Base-by-base conservation (phyloP, 2,888 invertebrate genomes). In the Apodemia mormo region DNA sequence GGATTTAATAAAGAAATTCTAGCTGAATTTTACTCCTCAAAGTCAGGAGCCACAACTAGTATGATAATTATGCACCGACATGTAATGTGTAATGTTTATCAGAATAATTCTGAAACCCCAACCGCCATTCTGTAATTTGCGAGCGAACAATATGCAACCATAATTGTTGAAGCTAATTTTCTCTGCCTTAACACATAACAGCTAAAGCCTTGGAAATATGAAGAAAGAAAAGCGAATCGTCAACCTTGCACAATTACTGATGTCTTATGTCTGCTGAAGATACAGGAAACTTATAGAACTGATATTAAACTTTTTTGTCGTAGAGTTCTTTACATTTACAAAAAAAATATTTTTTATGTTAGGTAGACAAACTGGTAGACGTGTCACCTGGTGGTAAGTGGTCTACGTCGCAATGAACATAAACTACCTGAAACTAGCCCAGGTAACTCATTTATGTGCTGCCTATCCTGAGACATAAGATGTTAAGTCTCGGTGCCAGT, bases 181-280 rank as follows among this genome's bases (percentile, higher is more conserved):
- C 76, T 76, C 75, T 75, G 72, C 45, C 45, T 45, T 74, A 70
- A 69, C 71, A 65, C 64, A 65, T 68, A 65, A 70, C 69, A 69
- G 70, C 69, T 56, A 65, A 68, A 71, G 68, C 73, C 79, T 78
- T 82, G 80, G 81, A 80, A 83, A 80, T 76, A 76, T 80, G 80
- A 81, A 80, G 80, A 80, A 82, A 82, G 81, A 82, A 73, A 45
- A 45, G 45, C 45, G 76, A 76, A 75, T 77, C 77, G 78, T 76
- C 74, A 76, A 76, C 78, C 58, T 58, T 74, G 71, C 72, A 74
- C 75, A 80, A 80, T 80, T 80, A 79, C 75, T 64, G 74, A 73
- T 71, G 79, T 76, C 78, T 77, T 71, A 65, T 67, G 66, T 40
- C 56, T 69, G 65, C 12, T 54, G 43, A 58, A 58, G 66, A 71